Evolutionary conservation across 2,888 invertebrate genomes (phyloP), one percentile per base, ranked within the genome.

Genomic region (Cheilosia vulpina): DNA sequence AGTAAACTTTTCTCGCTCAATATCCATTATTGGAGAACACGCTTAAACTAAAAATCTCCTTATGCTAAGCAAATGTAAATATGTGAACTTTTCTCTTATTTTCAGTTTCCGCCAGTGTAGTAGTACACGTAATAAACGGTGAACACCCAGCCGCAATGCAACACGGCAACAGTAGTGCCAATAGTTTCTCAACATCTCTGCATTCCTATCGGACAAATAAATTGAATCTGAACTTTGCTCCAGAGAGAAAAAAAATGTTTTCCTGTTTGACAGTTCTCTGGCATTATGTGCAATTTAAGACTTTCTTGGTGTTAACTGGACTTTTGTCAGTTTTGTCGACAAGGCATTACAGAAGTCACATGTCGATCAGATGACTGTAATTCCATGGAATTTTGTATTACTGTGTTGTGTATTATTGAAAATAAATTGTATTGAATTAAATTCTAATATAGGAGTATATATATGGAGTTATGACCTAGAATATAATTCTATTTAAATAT

Each of bases 121-220:
- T 95, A 88, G 95, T 96, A 57, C 96, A 96, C 92, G 96, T 96
- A 87, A 93, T 96, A 88, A 96, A 96, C 90, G 96, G 96, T 89
- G 94, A 93, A 92, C 90, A 94, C 57, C 94, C 93, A 66, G 94
- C 94, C 0, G 94, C 94, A 13, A 94, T 94, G 94, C 94, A 94
- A 87, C 89, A 89, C 87, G 89, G 88, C 17, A 88, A 88, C 55
- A 88, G 88, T 75, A 88, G 88, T 87, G 87, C 88, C 85, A 87
- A 88, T 63, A 87, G 88, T 75, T 62, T 88, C 47, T 88, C 87
- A 76, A 76, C 53, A 60, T 87, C 88, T 34, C 71, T 84, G n/a
- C 81, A 85, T 66, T 83, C 72, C 66, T 81, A 81, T 63, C 85
- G 80, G 55, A 62, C 72, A 68, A 52, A 60, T n/a, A 77, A 31